Evolutionary conservation across 2,113 vertebrate species (phyloP), one percentile per base, ranked within the genome.

Genomic region (Aldabrachelys gigantea): DNA sequence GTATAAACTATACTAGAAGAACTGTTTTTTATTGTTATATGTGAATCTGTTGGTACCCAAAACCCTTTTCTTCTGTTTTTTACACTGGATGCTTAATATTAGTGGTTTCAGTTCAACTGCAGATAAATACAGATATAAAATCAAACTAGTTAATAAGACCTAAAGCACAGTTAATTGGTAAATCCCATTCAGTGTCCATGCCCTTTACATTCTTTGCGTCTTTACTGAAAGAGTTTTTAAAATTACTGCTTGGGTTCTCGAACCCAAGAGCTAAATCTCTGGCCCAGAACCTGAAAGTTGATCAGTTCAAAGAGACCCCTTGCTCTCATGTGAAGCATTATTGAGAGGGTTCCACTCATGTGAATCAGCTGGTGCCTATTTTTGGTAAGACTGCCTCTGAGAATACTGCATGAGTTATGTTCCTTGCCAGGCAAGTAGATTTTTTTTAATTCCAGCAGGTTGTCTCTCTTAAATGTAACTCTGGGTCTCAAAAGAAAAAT

Each of bases 351-450:
- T 54, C 29, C 84, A 1, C 4, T 78, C 57, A 53, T 5, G 3
- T 12, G 59, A 5, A 94, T 65, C n/a, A 12, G 12, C n/a, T 2
- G 57, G 56, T 52, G 72, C 49, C 6, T 41, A 3, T 24, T 0
- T 3, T 78, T 82, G 49, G 1, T 9, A 3, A 75, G 82, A 27
- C 16, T 27, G 83, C 89, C 75, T 11, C 75, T 53, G 75, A 91
- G 88, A 81, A 72, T 4, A 0, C n/a, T 44, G 79, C 5, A 1
- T 6, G 80, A 87, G 49, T 56, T 82, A 27, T 0, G 0, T 9
- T 72, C 82, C 4, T 83, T 5, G 72, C 83, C 83, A 88, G 49
- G 89, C 57, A 53, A 19, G 79, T 62, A 87, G 24, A 27, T 14
- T 54, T 52, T 54, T 52, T 72, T 41, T 47, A 29, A 57, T 83